phyloP scores from a whole-genome alignment of 2,797 vertebrate genomes.

The Crypturellus tataupa region DNA sequence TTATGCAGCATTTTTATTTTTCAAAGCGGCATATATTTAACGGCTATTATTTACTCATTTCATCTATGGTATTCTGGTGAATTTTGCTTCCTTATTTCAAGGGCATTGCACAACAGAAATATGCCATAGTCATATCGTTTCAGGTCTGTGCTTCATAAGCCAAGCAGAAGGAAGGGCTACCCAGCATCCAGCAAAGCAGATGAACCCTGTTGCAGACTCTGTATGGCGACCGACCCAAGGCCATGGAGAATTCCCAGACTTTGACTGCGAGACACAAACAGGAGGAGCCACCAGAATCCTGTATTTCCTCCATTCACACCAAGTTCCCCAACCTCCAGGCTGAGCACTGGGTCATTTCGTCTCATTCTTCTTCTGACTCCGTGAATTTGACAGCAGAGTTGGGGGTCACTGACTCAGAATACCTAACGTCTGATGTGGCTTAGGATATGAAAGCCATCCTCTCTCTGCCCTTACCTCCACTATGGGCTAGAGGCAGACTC shows the following conservation, averaged over 20 bases:
- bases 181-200: background rate
- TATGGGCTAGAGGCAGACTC: background rate
- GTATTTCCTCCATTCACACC: background rate
- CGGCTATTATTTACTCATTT: background rate
- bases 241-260: background rate
- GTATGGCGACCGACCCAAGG: background rate
- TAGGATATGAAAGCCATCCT: background rate
- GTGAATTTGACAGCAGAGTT: background rate
- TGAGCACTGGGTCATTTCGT: background rate
- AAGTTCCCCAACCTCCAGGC: background rate
- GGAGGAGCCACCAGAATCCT: background rate
- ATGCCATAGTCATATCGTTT: rapidly evolving
- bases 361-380: background rate
- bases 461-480: background rate
- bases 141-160: background rate
- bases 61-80: background rate
- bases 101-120: background rate
- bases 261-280: background rate
- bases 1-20: background rate
- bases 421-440: background rate
- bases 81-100: background rate
- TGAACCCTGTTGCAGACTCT: rapidly evolving
- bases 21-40: background rate
- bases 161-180: background rate
- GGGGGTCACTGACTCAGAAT: background rate